phyloP scores from a whole-genome alignment of 2,113 vertebrate species.

The Eretmochelys imbricata region DNA sequence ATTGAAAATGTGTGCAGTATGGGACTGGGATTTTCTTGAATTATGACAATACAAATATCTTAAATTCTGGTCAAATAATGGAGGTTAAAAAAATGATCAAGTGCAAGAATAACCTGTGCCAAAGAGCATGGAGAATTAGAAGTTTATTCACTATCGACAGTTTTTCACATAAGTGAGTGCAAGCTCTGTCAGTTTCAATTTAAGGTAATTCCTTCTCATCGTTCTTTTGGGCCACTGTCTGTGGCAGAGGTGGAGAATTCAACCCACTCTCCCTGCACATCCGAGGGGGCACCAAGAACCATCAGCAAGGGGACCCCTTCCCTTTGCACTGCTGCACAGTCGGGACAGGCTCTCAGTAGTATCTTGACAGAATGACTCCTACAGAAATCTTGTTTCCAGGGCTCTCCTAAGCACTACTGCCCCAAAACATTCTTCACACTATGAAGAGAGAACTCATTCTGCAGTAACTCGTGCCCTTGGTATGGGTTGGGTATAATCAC shows the following conservation, averaged over 20 bases:
- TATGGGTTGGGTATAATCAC: background rate
- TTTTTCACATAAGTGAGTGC: background rate
- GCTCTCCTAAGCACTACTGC: background rate
- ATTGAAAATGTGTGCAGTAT: background rate
- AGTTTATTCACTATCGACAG: background rate
- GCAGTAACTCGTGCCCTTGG: background rate
- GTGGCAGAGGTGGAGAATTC: background rate
- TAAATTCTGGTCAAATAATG: background rate
- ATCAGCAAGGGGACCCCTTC: background rate
- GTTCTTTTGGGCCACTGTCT: background rate
- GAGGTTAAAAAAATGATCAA: background rate
- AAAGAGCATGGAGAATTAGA: background rate
- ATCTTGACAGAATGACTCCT: background rate
- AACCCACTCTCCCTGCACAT: background rate
- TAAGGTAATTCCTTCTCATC: background rate
- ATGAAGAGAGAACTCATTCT: background rate
- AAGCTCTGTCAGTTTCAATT: background rate
- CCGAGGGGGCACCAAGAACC: background rate
- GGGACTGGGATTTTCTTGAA: background rate
- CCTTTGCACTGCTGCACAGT: background rate
- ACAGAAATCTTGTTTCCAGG: background rate
- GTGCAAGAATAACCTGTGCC: background rate
- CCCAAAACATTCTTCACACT: background rate
- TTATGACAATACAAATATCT: background rate
- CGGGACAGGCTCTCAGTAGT: background rate